Conservation (phyloP, 2,797 vertebrate species). For the Acanthopagrus latus region DNA sequence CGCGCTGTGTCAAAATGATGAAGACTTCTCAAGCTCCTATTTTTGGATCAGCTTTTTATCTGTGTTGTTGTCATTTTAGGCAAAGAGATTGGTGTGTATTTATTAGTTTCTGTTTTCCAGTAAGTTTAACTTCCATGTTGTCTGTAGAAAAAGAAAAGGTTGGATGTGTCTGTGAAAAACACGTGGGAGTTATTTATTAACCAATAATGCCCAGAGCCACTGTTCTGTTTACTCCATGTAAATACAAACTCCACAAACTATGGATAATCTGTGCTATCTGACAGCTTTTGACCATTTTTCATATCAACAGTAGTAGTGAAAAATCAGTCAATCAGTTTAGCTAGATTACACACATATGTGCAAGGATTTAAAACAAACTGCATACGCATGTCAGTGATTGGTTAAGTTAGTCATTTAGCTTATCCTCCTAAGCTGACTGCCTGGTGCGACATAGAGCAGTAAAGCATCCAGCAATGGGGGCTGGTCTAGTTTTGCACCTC, state of each 20-base stretch:
- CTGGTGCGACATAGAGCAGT: constrained; percentile 33
- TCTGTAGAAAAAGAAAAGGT: constrained; percentile 5
- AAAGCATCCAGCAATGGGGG: constrained; percentile 31
- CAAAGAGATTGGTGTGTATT: background rate
- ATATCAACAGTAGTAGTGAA: background rate
- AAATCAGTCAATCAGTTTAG: background rate
- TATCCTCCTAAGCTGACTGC: constrained; percentile 30
- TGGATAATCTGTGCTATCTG: constrained; percentile 5
- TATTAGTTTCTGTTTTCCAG: background rate
- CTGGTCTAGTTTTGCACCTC: constrained; percentile 41
- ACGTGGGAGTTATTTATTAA: constrained; percentile 60
- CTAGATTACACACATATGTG: background rate
- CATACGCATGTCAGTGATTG: background rate
- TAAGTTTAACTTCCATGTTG: constrained; percentile 18
- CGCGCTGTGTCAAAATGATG: background rate
- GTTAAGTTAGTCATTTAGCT: constrained; percentile 30
- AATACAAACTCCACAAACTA: constrained; percentile 34
- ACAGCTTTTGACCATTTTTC: constrained; percentile 7
- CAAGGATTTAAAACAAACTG: constrained; percentile 7
- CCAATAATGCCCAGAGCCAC: constrained; percentile 38
- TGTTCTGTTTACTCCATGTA: constrained; percentile 40
- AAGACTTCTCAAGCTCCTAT: background rate
- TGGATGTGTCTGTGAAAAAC: constrained; percentile 22
- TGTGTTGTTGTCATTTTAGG: background rate
- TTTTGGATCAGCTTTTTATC: background rate